Evolutionary conservation across 2,797 vertebrate genomes (phyloP).

Genomic region (Platyrinchus mystaceus): DNA sequence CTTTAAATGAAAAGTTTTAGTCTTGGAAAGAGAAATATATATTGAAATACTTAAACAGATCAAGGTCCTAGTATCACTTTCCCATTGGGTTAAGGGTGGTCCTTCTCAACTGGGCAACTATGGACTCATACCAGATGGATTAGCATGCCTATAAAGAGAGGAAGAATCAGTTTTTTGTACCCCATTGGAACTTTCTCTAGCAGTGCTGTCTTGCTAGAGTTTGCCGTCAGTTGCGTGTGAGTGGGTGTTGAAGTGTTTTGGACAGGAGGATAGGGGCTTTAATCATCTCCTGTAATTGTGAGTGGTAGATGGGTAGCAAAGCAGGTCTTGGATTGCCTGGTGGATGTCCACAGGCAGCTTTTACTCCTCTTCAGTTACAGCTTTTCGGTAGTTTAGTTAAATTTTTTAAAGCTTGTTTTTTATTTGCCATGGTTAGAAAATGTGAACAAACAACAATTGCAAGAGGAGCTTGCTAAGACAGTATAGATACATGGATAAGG

Average conservation of each 20-base stretch:
- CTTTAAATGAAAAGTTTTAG: neutral
- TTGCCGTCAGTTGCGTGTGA: neutral
- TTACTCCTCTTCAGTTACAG: neutral
- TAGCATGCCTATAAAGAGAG: neutral
- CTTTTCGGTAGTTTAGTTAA: neutral
- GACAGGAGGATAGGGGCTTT: neutral
- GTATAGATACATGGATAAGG: neutral
- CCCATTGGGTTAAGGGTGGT: neutral
- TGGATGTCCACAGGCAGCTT: neutral
- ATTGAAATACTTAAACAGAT: neutral
- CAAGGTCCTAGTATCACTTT: neutral
- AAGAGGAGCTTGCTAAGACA: neutral
- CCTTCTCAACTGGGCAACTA: accelerated
- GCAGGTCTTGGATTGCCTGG: neutral
- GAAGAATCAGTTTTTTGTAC: neutral
- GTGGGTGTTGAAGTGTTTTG: neutral
- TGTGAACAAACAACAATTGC: neutral
- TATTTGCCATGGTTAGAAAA: neutral
- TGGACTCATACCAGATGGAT: neutral
- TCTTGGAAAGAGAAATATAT: neutral
- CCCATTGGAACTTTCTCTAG: neutral
- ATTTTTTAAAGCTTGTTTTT: neutral
- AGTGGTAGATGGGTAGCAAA: neutral
- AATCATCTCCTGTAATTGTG: neutral
- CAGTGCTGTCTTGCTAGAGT: accelerated